phyloP scores from a whole-genome alignment of 2,888 invertebrate genomes.

The Dorcus hopei region DNA sequence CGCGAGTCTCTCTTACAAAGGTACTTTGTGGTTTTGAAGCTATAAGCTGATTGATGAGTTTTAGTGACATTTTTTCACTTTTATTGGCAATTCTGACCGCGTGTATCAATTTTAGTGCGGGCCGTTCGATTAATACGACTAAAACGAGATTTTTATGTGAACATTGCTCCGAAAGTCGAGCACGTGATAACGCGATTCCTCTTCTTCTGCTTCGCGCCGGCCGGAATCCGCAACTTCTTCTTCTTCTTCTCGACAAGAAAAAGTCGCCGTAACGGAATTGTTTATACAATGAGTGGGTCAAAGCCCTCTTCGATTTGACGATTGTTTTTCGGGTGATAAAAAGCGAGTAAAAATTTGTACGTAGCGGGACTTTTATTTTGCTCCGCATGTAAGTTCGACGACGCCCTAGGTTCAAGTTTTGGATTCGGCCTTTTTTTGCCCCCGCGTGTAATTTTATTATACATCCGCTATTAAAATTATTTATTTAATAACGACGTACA shows the following conservation, averaged over 20 bases:
- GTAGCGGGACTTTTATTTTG: conserved; percentile 3
- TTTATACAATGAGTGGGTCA: conserved; percentile 25
- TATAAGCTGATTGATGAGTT: conserved; percentile 15
- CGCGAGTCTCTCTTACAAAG: conserved; percentile 1
- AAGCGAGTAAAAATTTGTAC: conserved; percentile 8
- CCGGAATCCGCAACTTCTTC: conserved; percentile 19
- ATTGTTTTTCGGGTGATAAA: conserved; percentile 15
- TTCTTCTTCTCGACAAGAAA: conserved; percentile 23
- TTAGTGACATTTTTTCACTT: conserved; percentile 31
- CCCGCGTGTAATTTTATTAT: too few relatives aligned
- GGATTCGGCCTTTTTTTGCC: too few relatives aligned
- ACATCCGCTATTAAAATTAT: too few relatives aligned
- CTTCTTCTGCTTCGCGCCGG: conserved; percentile 11
- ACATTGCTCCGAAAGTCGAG: conserved; percentile 36
- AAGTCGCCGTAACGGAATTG: conserved; percentile 28
- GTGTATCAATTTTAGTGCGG: conserved; percentile 34
- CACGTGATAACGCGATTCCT: conserved; percentile 32
- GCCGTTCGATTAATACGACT: conserved; percentile 33
- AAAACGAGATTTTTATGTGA: conserved; percentile 39
- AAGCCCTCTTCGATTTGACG: conserved; percentile 23
- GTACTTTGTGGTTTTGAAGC: neutral
- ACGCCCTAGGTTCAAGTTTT: too few relatives aligned
- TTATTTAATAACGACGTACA: too few relatives aligned
- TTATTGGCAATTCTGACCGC: conserved; percentile 32
- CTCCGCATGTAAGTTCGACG: neutral